Percentiles rank a stretch among this genome's conserved stretches.
These are phyloP conservation scores for human DNA, from an alignment of 2,113 vertebrate species.

Conservation along the genomic window GRCh38 chr18:61239001-61239500, in stretches of 20 bases:
- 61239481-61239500: background rate
- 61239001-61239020: background rate
- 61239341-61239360: conserved; percentile 70
- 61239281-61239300: conserved; percentile 77
- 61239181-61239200: conserved; percentile 75
- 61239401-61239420: background rate
- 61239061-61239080: conserved; percentile 30
- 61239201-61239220: conserved; percentile 74
- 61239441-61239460: background rate
- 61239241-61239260: conserved; percentile 78
- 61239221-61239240: conserved; percentile 75
- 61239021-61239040: background rate
- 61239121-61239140: conserved; percentile 55
- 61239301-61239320: conserved; percentile 65
- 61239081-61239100: background rate
- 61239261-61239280: conserved; percentile 79
- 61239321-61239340: conserved; percentile 75
- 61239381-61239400: background rate
- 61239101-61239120: background rate
- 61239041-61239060: background rate
- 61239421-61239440: background rate
- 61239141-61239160: conserved; percentile 66
- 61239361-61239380: conserved; percentile 37
- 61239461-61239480: background rate
- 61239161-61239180: conserved; percentile 72